Base-by-base conservation (phyloP, 2,888 invertebrate species). In the Cheilosia grossa region DNA sequence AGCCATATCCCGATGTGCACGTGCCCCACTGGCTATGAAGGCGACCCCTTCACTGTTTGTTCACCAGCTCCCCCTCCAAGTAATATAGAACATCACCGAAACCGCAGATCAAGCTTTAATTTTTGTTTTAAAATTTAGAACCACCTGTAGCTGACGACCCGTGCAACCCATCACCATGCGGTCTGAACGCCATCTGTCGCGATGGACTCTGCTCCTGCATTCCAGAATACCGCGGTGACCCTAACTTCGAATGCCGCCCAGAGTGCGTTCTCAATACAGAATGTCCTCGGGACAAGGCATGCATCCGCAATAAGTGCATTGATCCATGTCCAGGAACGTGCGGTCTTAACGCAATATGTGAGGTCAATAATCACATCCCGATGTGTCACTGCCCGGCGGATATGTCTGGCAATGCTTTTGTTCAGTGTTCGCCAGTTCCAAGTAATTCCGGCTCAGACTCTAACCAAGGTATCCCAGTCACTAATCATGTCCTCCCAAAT, bases 321-420 rank as follows among this genome's bases (percentile, higher is more conserved):
- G 95, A 96, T 90, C 96, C 96, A 19, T 96, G 96, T 90, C 92
- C 93, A 2, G 94, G 94, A 79, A 94, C 94, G 19, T 96, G 96
- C 89, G 96, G 95, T 4, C 89, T 92, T 0, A 94, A 94, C 89
- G 95, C 96, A 13, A 93, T 95, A 89, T 97, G 97, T 89, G 93
- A 94, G 37, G 96, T 96, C 2, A 94, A 95, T 44, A 96, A 94
- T 88, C 96, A 96, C 88, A 93, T 94, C 17, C 94, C 96, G 21
- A 94, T 94, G 90, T 94, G 94, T 89, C 93, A 93, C 88, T 94
- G 95, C 90, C 88, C 92, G 49, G 88, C 90, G 75, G 93, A 93
- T 30, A 94, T 93, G 89, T 92, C 93, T 51, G 96, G 96, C 70
- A 94, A 96, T 93, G 95, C 96, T 15, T 95, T 95, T 88, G 90